Evolutionary conservation across 2,888 invertebrate genomes (phyloP).

Genomic region (Dasysyrphus albostriatus): DNA sequence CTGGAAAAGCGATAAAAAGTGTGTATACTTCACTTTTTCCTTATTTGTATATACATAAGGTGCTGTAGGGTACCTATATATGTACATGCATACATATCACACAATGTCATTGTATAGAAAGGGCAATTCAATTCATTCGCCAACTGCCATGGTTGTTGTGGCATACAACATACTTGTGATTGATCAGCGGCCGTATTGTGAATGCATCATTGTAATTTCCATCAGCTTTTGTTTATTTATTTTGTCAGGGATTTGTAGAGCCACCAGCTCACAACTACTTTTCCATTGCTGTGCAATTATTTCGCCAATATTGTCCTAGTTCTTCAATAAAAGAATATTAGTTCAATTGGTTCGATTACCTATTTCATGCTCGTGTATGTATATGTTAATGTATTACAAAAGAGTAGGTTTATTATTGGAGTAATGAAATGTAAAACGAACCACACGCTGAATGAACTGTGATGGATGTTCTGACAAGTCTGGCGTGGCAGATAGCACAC

Average conservation of each 20-base stretch:
- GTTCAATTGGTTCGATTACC: constrained; percentile 14
- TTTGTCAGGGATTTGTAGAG: neutral
- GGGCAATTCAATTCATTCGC: constrained; percentile 3
- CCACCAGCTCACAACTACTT: neutral
- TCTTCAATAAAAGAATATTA: neutral
- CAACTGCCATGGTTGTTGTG: constrained; percentile 15
- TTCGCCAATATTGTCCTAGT: constrained; percentile 5
- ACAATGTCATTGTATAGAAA: neutral
- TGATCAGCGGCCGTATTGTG: constrained; percentile 46
- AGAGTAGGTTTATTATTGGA: neutral
- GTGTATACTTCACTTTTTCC: constrained; percentile 12
- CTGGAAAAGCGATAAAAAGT: constrained; percentile 60
- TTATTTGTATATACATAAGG: neutral
- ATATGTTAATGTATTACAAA: neutral
- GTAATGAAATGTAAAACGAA: constrained; percentile 57
- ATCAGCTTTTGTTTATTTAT: constrained; percentile 10
- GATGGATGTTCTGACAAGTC: constrained; percentile 46
- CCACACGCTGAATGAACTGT: constrained; percentile 43
- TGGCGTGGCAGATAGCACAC: neutral
- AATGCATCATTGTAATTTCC: constrained; percentile 40
- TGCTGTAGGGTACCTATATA: too few relatives aligned
- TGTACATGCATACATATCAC: neutral
- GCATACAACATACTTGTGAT: constrained; percentile 50
- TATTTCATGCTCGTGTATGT: constrained; percentile 17
- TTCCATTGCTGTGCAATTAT: neutral